Base-by-base conservation (phyloP, 2,797 vertebrate genomes). In the Typhlichthys eigenmanni region DNA sequence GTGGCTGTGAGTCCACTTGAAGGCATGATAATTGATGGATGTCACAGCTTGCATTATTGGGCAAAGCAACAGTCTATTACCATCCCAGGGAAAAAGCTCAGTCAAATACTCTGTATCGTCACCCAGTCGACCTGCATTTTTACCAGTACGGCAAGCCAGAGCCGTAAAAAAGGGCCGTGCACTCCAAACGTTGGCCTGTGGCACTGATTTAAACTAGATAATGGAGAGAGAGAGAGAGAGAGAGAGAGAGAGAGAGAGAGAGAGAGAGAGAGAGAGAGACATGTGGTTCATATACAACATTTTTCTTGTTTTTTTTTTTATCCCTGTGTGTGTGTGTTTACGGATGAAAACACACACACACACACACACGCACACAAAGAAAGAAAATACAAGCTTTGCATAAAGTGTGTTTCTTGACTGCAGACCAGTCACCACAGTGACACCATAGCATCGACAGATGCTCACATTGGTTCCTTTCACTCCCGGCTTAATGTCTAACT, bases 381-480 rank as follows among this genome's bases (percentile, higher is more conserved):
- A 24, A 24, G 63, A 50, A 68, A 61, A 56, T 72, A 49, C 64
- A 68, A 67, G 66, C 68, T 29, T 16, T 61, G 64, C 68, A 76
- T 55, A 64, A 75, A 64, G 48, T 16, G 47, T 55, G 68, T 58
- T 73, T 75, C 73, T 14, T 8, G 51, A 75, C 78, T 76, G 69
- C 4, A 43, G 76, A 81, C 80, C 78, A 76, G 74, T 75, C 72
- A 49, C 74, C 66, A 68, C 70, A 60, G 68, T 81, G 74, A 67
- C 82, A 79, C 66, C 70, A 50, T 84, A 74, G 19, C 75, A 74
- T 58, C 75, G 62, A 80, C 85, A 88, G 87, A 87, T 90, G 89
- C 86, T 86, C 65, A 72, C 65, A 70, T 88, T 85, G 75, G 74
- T 72, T 75, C 72, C 71, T 72, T 87, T 87, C 81, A 81, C 81